Base-by-base conservation (phyloP, 2,888 invertebrate genomes). In the Fabriciana adippe region DNA sequence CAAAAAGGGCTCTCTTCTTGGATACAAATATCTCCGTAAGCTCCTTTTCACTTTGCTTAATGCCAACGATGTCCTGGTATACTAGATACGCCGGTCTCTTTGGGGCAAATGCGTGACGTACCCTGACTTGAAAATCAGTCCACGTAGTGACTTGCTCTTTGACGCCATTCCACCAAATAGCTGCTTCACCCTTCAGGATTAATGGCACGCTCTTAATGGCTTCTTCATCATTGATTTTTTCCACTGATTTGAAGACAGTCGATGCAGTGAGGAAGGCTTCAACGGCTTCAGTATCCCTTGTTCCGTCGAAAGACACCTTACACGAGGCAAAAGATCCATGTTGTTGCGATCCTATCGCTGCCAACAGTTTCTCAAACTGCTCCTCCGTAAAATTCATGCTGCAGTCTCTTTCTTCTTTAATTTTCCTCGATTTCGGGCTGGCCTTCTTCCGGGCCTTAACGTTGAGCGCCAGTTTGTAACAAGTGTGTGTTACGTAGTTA, bases 161-260 rank as follows among this genome's bases (percentile, higher is more conserved):
- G 3, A 73, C 35, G 0, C 73, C 73, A 26, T 68, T 55, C 74
- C 74, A 74, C 74, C 73, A 74, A 6, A 64, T 41, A 3, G 68
- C 71, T 13, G 74, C 74, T 62, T 73, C 73, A 3, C 61, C 66
- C 8, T 21, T 67, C n/a, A 74, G 53, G 3, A 74, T 47, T 14
- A 74, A 21, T 1, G 72, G 71, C n/a, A 73, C 15, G 35, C 67
- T 60, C 13, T 41, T 56, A 6, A 72, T 15, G 1, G 69, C 72
- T n/a, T 69, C 69, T 3, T 11, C 31, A 35, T 74, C 71, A 14
- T n/a, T n/a, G 3, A 74, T 69, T 5, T 66, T 55, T 45, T 68
- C 69, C 0, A 71, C n/a, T 1, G 66, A 50, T 47, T 71, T 70
- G 50, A 63, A 72, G 1, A 65, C 64, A 2, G 55, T 35, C 13